Evolutionary conservation across 2,797 vertebrate genomes (phyloP).

Genomic region (Loris lydekkerianus): DNA sequence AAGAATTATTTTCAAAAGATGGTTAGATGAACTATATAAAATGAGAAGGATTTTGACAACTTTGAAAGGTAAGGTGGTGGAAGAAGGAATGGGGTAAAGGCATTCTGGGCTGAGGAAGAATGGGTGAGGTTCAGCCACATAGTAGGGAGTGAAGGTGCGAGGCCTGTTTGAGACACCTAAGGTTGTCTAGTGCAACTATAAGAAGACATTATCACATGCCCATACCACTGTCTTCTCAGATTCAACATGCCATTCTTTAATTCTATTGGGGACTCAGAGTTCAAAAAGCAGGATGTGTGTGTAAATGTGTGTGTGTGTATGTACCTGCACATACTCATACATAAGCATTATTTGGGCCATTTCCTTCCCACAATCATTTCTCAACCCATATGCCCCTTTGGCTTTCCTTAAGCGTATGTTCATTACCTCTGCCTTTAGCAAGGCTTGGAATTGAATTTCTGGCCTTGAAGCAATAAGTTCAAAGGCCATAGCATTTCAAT

Average conservation of each 20-base stretch:
- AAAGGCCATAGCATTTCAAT: conserved; percentile 64
- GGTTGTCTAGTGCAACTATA: neutral
- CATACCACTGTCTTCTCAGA: neutral
- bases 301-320: accelerated
- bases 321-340: neutral
- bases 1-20: conserved; percentile 56
- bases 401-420: neutral
- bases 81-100: neutral
- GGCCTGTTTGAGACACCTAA: neutral
- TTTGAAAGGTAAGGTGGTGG: neutral
- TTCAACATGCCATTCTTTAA: neutral
- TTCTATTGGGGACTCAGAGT: neutral
- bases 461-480: conserved; percentile 49
- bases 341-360: conserved; percentile 36
- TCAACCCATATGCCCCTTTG: conserved; percentile 26
- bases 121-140: neutral
- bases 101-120: neutral
- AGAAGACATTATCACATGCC: neutral
- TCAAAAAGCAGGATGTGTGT: neutral
- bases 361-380: conserved; percentile 64
- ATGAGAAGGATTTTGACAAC: neutral
- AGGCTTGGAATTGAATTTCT: conserved; percentile 64
- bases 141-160: neutral
- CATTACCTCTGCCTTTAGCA: conserved; percentile 63
- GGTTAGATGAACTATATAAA: neutral